These are phyloP conservation scores for Apus apus DNA, from an alignment of 2,113 vertebrate genomes.

Conservation along the genomic window DNA sequence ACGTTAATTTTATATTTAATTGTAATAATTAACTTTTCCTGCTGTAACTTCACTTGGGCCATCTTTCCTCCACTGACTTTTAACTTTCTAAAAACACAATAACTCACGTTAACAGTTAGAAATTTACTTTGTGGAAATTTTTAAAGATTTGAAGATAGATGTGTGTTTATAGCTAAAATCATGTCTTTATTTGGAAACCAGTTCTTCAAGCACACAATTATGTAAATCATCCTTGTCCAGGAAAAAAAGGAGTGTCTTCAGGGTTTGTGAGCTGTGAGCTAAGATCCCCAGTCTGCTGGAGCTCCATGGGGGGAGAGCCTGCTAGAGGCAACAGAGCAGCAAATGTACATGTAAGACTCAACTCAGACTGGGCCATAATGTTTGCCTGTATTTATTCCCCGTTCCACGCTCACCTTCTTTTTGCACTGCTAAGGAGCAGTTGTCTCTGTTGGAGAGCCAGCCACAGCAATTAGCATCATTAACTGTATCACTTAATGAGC, in stretches of 20 bases:
- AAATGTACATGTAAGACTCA: accelerated
- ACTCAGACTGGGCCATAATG: accelerated
- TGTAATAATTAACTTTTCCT: not conserved
- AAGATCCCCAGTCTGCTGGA: not conserved
- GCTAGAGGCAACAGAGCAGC: not conserved
- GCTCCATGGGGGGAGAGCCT: not conserved
- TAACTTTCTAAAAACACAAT: not conserved
- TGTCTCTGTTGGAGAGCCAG: not conserved
- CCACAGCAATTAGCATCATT: not conserved
- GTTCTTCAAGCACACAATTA: not conserved
- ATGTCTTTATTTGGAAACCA: not conserved
- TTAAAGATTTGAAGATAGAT: not conserved
- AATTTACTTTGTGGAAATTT: not conserved
- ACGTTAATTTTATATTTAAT: not conserved
- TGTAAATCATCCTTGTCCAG: not conserved
- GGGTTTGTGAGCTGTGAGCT: not conserved
- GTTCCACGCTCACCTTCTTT: not conserved
- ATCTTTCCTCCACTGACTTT: not conserved
- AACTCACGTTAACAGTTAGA: not conserved
- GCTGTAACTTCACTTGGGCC: not conserved
- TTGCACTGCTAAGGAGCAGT: not conserved
- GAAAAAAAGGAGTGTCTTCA: not conserved
- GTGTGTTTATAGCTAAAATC: not conserved
- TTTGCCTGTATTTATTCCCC: not conserved
- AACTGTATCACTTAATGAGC: accelerated